Evolutionary conservation across 2,888 invertebrate genomes (phyloP).

Genomic region (Podabrus alpinus): DNA sequence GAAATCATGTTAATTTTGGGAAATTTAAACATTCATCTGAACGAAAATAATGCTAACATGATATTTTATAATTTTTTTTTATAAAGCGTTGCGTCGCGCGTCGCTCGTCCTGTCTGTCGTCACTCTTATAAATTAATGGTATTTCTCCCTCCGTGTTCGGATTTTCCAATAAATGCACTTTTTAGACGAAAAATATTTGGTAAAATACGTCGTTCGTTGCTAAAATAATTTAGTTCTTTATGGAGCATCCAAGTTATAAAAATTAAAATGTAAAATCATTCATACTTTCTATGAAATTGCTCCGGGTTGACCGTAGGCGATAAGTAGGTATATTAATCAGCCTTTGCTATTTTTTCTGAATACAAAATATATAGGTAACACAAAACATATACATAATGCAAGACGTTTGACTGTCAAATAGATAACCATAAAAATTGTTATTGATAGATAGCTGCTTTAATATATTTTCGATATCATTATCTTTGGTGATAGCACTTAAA

Average conservation of each 20-base stretch:
- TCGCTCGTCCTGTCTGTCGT: no score
- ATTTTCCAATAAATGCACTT: background rate
- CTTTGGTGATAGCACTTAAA: background rate
- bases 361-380: background rate
- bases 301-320: background rate
- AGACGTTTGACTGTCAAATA: background rate
- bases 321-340: background rate
- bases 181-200: background rate
- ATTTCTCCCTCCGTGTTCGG: background rate
- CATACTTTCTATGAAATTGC: background rate
- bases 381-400: no score
- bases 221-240: background rate
- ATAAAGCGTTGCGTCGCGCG: background rate
- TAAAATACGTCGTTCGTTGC: background rate
- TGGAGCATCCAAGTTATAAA: background rate
- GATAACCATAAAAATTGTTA: background rate
- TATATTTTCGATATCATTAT: background rate
- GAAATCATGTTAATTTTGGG: background rate
- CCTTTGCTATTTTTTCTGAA: background rate
- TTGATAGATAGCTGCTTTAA: background rate
- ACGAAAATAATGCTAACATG: background rate
- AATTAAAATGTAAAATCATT: background rate
- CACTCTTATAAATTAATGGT: no score
- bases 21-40: no score
- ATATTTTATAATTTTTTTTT: background rate